Evolutionary conservation across 2,888 invertebrate genomes (phyloP).

Genomic region (Hypolimnas misippus): DNA sequence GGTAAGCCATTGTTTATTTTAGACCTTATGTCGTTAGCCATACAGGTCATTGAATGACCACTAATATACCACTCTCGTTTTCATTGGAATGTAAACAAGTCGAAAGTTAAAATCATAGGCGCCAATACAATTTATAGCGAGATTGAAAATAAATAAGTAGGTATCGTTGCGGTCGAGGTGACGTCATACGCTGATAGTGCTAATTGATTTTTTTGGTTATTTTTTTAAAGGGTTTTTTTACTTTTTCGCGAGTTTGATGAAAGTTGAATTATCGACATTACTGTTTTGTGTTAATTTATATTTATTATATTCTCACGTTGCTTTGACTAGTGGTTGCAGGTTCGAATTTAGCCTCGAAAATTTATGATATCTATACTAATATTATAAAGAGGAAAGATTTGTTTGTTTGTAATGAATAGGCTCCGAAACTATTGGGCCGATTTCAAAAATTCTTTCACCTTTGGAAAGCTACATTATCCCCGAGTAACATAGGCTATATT

Average conservation of each 20-base stretch:
- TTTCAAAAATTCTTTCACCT: too few species aligned
- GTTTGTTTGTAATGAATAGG: too few species aligned
- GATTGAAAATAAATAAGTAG: not conserved
- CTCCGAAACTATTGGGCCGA: too few species aligned
- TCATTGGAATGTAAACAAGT: slow-evolving; percentile 56
- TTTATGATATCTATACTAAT: too few species aligned
- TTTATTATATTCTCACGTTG: too few species aligned
- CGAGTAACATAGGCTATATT: too few species aligned
- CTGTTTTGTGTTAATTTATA: too few species aligned
- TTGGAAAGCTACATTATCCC: too few species aligned
- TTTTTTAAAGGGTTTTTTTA: not conserved
- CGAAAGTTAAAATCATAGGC: slow-evolving; percentile 41
- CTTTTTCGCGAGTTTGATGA: not conserved
- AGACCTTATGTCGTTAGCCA: slow-evolving; percentile 22
- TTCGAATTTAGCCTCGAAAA: too few species aligned
- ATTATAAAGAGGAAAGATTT: too few species aligned
- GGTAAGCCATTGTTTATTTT: slow-evolving; percentile 21
- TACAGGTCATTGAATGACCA: slow-evolving; percentile 28
- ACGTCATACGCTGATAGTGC: not conserved
- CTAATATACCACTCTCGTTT: slow-evolving; percentile 53
- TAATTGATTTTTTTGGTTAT: not conserved
- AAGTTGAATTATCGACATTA: too few species aligned
- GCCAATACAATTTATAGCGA: slow-evolving; percentile 13
- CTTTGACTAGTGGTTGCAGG: too few species aligned
- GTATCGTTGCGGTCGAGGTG: not conserved